Conservation (phyloP, 2,113 vertebrate genomes). For the Neofelis nebulosa region DNA sequence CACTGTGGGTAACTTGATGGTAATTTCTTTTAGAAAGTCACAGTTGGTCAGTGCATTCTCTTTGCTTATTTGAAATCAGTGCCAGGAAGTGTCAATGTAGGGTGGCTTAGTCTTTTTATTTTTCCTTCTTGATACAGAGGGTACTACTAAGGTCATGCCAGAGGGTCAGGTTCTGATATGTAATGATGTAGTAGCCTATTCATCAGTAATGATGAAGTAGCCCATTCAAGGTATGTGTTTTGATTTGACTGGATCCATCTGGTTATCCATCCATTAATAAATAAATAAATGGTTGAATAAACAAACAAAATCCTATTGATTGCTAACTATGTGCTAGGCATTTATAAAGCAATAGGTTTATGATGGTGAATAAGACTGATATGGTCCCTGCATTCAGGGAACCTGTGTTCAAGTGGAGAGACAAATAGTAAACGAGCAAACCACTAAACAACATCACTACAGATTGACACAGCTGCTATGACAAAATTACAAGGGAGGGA, state of each 20-base stretch:
- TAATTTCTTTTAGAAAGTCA: slow-evolving; percentile 2
- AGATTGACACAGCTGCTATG: background rate
- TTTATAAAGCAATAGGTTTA: background rate
- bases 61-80: background rate
- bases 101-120: background rate
- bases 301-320: background rate
- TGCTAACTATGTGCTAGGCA: background rate
- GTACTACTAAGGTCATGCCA: background rate
- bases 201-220: background rate
- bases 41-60: background rate
- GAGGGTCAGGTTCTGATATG: background rate
- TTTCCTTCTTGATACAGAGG: background rate
- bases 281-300: background rate
- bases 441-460: background rate
- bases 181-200: background rate
- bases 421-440: background rate
- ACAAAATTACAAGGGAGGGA: background rate
- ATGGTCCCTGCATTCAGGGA: background rate
- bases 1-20: background rate
- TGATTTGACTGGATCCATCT: background rate
- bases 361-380: background rate
- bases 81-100: background rate
- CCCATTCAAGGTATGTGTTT: background rate
- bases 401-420: background rate
- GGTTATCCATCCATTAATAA: background rate